These are phyloP conservation scores for Itoplectis maculator DNA, from an alignment of 2,888 invertebrate species.

Conservation along the genomic window DNA sequence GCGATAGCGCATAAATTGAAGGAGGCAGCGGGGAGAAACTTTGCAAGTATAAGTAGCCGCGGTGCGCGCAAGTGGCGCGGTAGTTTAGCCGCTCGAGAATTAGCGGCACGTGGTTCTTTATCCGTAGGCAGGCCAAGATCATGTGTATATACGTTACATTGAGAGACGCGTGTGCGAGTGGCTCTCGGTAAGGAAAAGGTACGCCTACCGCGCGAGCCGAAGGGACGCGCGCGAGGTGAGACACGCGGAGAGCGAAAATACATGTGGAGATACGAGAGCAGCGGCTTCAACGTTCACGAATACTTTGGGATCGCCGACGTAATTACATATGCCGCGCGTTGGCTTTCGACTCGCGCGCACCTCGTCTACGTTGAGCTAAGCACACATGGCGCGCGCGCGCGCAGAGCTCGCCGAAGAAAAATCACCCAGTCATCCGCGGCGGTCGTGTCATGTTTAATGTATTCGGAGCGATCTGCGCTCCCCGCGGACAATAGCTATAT, in stretches of 20 bases:
- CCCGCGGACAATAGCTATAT: constrained; percentile 75
- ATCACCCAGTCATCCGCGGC: constrained; percentile 76
- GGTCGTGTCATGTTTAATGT: constrained; percentile 77
- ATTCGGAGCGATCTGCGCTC: constrained; percentile 76
- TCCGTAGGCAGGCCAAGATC: constrained; percentile 48
- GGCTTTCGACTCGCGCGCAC: constrained; percentile 61
- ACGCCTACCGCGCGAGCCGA: constrained; percentile 62
- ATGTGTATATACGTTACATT: constrained; percentile 7
- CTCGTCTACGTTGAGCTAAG: constrained; percentile 61
- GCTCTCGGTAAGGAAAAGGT: constrained; percentile 26
- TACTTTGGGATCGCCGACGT: constrained; percentile 71
- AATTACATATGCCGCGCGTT: constrained; percentile 76
- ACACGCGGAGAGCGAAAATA: neutral
- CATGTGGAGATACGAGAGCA: constrained; percentile 28
- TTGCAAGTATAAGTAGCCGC: constrained; percentile 68
- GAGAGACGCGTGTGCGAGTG: constrained; percentile 6
- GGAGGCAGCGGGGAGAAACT: constrained; percentile 61
- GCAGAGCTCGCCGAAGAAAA: constrained; percentile 74
- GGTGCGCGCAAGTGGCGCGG: constrained; percentile 68
- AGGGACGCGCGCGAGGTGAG: constrained; percentile 51
- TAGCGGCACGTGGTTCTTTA: constrained; percentile 67
- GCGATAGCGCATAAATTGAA: constrained; percentile 67
- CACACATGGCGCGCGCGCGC: constrained; percentile 63
- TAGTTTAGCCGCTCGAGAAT: constrained; percentile 67
- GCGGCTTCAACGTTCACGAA: constrained; percentile 61